phyloP scores from a whole-genome alignment of 1,140 invertebrate species.

The Cepaea nemoralis region DNA sequence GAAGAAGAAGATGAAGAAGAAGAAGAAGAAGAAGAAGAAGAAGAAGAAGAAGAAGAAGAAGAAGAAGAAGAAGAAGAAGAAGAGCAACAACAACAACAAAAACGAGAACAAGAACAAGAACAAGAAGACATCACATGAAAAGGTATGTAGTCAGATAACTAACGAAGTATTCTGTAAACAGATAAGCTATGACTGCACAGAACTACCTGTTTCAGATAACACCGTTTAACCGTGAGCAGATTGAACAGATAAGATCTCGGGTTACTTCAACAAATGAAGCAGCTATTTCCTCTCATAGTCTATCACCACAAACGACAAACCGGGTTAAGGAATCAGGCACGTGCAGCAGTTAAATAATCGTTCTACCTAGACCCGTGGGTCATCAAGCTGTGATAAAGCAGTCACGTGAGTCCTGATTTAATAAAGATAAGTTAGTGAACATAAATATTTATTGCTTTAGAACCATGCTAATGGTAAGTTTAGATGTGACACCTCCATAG shows the following conservation, averaged over 20 bases:
- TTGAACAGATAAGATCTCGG: background rate
- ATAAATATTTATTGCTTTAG: background rate
- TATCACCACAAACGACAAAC: background rate
- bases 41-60: conserved; percentile 38
- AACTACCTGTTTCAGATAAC: too few relatives aligned
- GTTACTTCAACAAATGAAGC: background rate
- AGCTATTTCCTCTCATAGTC: too few relatives aligned
- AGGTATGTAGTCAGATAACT: too few relatives aligned
- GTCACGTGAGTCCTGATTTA: background rate
- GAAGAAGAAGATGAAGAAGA: too few relatives aligned
- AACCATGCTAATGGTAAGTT: background rate
- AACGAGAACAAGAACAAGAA: too few relatives aligned
- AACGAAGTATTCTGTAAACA: too few relatives aligned
- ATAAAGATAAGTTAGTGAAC: background rate
- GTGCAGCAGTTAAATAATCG: background rate
- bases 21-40: conserved; percentile 27
- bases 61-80: conserved; percentile 20
- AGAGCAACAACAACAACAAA: background rate
- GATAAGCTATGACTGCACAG: too few relatives aligned
- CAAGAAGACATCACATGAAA: too few relatives aligned
- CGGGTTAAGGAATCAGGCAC: background rate
- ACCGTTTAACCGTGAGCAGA: too few relatives aligned
- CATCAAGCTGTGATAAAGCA: conserved; percentile 6
- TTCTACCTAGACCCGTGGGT: background rate
- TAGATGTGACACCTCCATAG: background rate